Conservation (phyloP, 2,888 invertebrate species). For the Cantharis nigra region DNA sequence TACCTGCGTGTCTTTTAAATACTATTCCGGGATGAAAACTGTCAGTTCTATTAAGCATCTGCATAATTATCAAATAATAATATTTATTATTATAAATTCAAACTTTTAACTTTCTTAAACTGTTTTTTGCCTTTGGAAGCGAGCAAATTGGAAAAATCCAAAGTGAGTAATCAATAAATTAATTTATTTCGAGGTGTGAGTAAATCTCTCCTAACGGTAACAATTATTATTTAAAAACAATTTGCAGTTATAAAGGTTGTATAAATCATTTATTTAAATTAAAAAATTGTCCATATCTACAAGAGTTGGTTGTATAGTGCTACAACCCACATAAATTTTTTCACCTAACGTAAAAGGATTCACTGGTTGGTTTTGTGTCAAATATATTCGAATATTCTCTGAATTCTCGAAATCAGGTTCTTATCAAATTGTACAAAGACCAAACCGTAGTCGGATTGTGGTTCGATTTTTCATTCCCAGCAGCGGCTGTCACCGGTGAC, state of each 20-base stretch:
- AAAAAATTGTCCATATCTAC: constrained; percentile 4
- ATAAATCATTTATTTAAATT: not conserved
- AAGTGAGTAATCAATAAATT: not conserved
- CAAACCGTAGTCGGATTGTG: constrained; percentile 33
- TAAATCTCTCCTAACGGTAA: not conserved
- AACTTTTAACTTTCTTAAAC: not conserved
- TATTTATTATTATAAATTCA: not conserved
- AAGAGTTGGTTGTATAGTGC: not conserved
- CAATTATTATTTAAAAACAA: not conserved
- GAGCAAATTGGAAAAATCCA: not conserved
- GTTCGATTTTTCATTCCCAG: constrained; percentile 51
- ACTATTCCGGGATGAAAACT: not conserved
- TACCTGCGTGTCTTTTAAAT: constrained; percentile 12
- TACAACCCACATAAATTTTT: constrained; percentile 3
- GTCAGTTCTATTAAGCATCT: not conserved
- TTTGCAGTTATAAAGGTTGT: not conserved
- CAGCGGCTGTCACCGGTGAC: constrained; percentile 50
- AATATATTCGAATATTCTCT: constrained; percentile 23
- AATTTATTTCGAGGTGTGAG: not conserved
- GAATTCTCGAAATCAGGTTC: constrained; percentile 28
- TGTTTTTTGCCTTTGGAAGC: not conserved
- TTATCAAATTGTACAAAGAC: constrained; percentile 32
- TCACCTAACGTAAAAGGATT: constrained; percentile 1
- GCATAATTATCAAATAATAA: constrained; percentile 3
- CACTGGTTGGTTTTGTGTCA: constrained; percentile 13